Evolutionary conservation across 2,888 invertebrate species (phyloP), one percentile per base, ranked within the genome.

Genomic region (Caenorhabditis becei): DNA sequence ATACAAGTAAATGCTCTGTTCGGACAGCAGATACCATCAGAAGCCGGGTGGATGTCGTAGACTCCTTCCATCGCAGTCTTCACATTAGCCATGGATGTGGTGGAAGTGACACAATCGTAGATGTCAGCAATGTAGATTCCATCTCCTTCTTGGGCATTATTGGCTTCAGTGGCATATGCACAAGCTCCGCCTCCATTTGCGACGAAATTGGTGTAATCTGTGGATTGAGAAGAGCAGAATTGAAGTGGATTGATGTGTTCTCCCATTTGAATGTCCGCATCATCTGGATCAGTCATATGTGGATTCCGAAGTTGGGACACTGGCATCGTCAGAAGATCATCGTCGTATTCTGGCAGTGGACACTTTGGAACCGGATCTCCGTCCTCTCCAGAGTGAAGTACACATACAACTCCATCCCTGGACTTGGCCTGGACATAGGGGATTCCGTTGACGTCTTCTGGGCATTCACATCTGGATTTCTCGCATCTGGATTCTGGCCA

Each of bases 231-330:
- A 32, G 83, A 83, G 58, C 90, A 90, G 84, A 90, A 90, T 80
- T 90, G 90, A 11, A 90, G 87, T 10, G 90, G 90, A 59, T 90
- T 90, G 82, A 90, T 85, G 83, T 90, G 90, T 41, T 90, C 90
- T 32, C 90, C 90, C 86, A 90, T 88, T 18, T 83, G 88, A 61
- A 90, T 86, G 53, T 90, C 90, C 18, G 89, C 87, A 67, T 90
- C 90, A 62, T 90, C 90, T 18, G 90, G 89, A 61, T 90, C 90
- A 24, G 90, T 90, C 90, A 90, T 90, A n/a, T 90, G 87, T 28
- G 89, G 88, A 67, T 90, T 90, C 24, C 90, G 80, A 41, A 90
- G 86, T 72, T 90, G 90, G 0, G 90, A 90, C 7, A 90, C 90
- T 35, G 90, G 90, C 90, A 90, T 90, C 1, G 89, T 89, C 3